Conservation (phyloP, 2,888 invertebrate species). For the Tortricodes alternella region DNA sequence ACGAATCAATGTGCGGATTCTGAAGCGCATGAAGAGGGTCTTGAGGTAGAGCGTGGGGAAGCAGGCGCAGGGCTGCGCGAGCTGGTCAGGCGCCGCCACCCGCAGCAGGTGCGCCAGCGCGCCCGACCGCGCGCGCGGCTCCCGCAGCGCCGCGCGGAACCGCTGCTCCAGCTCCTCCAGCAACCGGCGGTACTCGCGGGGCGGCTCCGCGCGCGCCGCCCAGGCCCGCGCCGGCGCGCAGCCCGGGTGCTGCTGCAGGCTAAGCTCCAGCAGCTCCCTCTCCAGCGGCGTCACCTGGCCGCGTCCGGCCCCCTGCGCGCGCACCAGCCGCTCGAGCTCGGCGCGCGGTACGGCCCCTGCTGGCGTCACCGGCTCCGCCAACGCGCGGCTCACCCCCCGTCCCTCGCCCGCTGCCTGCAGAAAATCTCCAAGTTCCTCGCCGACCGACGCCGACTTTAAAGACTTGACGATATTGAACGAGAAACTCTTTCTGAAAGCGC, state of each 20-base stretch:
- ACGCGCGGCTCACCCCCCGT: neutral
- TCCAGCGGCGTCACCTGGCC: neutral
- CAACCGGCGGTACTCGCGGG: neutral
- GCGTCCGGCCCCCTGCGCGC: neutral
- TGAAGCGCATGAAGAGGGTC: constrained; percentile 9
- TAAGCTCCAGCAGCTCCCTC: neutral
- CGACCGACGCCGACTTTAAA: neutral
- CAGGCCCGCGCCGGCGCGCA: neutral
- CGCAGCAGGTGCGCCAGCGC: neutral
- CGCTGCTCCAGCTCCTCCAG: neutral
- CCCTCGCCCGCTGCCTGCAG: neutral
- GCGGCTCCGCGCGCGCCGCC: neutral
- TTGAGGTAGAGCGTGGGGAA: constrained; percentile 1
- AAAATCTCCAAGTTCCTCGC: neutral
- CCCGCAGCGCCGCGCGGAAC: neutral
- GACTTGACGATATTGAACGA: constrained; percentile 2
- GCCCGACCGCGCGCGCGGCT: neutral
- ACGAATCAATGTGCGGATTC: neutral
- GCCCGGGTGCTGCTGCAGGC: neutral
- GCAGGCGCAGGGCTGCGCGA: constrained; percentile 5
- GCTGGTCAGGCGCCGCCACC: neutral
- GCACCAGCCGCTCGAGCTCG: neutral
- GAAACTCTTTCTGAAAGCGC: neutral
- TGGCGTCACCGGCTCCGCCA: neutral
- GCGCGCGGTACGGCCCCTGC: neutral